Evolutionary conservation across 2,113 vertebrate species (phyloP).

Genomic region (Percina caprodes): DNA sequence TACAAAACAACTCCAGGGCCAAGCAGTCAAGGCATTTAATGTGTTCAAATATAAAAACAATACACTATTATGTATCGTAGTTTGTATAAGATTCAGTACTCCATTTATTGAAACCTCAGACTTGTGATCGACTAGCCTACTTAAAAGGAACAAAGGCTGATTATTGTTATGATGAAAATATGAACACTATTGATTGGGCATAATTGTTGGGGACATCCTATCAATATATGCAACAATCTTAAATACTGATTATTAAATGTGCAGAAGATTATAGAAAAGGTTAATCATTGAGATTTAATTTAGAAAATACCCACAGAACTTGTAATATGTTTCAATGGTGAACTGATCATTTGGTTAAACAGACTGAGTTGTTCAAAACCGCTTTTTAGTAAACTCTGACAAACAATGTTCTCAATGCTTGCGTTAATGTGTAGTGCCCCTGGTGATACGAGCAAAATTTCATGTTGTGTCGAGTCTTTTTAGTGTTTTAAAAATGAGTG

Average conservation of each 20-base stretch:
- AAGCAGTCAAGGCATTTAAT: slow-evolving; percentile 70
- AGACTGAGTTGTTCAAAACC: neutral
- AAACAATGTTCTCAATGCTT: no score
- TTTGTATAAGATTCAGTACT: slow-evolving; percentile 29
- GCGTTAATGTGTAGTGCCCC: no score
- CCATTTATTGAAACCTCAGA: slow-evolving; percentile 4
- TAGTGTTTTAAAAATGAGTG: no score
- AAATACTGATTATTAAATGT: slow-evolving; percentile 9
- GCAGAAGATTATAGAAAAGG: neutral
- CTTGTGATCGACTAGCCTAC: slow-evolving; percentile 24
- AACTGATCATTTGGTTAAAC: slow-evolving; percentile 21
- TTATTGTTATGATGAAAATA: slow-evolving; percentile 40
- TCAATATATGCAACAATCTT: slow-evolving; percentile 27
- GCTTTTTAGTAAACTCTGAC: no score
- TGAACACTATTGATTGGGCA: slow-evolving; percentile 39
- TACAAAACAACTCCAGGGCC: slow-evolving; percentile 72
- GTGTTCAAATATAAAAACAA: slow-evolving; percentile 70
- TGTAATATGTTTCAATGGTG: neutral
- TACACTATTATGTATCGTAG: slow-evolving; percentile 34
- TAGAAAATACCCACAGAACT: neutral
- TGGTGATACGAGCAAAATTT: no score
- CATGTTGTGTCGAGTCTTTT: no score
- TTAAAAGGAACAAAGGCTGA: slow-evolving; percentile 30
- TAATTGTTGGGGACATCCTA: slow-evolving; percentile 24
- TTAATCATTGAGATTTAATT: slow-evolving; percentile 27